These are phyloP conservation scores for Helicorthomorpha holstii DNA, from an alignment of 1,140 invertebrate species.

Conservation along the genomic window DNA sequence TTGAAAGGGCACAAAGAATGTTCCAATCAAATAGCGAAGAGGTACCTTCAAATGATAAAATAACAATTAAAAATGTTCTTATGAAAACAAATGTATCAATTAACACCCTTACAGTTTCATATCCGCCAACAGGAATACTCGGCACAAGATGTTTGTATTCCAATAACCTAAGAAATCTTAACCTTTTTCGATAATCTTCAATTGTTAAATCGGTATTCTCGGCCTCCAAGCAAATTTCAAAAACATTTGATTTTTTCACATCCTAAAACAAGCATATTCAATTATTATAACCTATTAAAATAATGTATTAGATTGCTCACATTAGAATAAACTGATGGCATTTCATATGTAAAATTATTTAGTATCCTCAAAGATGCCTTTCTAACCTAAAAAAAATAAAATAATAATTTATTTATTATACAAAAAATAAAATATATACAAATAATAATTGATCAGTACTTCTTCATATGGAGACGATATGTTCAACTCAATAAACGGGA, in stretches of 20 bases:
- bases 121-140: slow-evolving; percentile 12
- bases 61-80: slow-evolving; percentile 6
- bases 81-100: not conserved
- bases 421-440: too few relatives aligned
- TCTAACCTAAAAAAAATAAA: too few relatives aligned
- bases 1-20: slow-evolving; percentile 70
- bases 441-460: too few relatives aligned
- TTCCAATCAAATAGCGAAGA: slow-evolving; percentile 58
- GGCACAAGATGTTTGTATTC: slow-evolving; percentile 26
- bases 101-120: slow-evolving; percentile 1
- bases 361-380: too few relatives aligned
- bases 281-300: too few relatives aligned
- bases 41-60: slow-evolving; percentile 34
- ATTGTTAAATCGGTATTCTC: not conserved
- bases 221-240: not conserved
- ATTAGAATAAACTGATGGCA: too few relatives aligned
- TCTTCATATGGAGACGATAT: too few relatives aligned
- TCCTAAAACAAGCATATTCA: too few relatives aligned
- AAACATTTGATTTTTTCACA: not conserved
- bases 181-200: slow-evolving; percentile 45
- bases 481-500: too few relatives aligned
- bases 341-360: too few relatives aligned
- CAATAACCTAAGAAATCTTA: slow-evolving; percentile 53
- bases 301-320: too few relatives aligned
- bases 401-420: too few relatives aligned